Evolutionary conservation across 2,113 vertebrate species (phyloP).

Genomic region (Philantomba maxwellii): DNA sequence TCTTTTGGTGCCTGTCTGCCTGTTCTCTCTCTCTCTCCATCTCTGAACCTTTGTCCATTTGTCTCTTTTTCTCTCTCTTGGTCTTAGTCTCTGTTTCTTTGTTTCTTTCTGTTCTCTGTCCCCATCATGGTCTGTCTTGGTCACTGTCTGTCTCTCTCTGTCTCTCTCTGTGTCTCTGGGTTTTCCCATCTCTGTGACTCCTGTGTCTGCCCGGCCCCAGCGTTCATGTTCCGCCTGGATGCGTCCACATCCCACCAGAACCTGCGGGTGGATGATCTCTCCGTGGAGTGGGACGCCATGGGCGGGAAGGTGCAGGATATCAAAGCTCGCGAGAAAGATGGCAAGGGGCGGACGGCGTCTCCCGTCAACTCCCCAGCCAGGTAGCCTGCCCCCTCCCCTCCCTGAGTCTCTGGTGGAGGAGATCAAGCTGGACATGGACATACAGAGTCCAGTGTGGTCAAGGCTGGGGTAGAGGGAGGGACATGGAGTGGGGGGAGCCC

Average conservation of each 20-base stretch:
- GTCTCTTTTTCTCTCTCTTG: background rate
- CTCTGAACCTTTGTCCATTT: background rate
- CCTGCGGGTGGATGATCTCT: slow-evolving; percentile 92
- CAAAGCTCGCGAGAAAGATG: slow-evolving; percentile 86
- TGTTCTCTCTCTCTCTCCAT: background rate
- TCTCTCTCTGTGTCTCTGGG: slow-evolving; percentile 45
- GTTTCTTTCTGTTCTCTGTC: slow-evolving; percentile 29
- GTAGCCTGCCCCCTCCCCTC: slow-evolving; percentile 59
- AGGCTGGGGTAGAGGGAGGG: background rate
- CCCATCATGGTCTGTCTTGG: background rate
- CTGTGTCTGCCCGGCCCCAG: slow-evolving; percentile 73
- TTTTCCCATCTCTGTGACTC: slow-evolving; percentile 66
- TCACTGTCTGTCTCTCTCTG: slow-evolving; percentile 21
- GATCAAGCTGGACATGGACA: background rate
- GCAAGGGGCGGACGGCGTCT: slow-evolving; percentile 89
- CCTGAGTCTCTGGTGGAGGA: background rate
- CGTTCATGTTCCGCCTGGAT: slow-evolving; percentile 93
- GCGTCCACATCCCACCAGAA: slow-evolving; percentile 92
- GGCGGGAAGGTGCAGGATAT: slow-evolving; percentile 95
- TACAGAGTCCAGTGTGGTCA: background rate
- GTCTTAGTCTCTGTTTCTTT: slow-evolving; percentile 31
- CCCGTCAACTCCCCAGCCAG: slow-evolving; percentile 94
- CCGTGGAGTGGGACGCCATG: slow-evolving; percentile 94
- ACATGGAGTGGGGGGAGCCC: background rate
- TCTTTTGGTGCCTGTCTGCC: background rate